phyloP scores from a whole-genome alignment of 2,888 invertebrate genomes.

The Camponotus fellah region DNA sequence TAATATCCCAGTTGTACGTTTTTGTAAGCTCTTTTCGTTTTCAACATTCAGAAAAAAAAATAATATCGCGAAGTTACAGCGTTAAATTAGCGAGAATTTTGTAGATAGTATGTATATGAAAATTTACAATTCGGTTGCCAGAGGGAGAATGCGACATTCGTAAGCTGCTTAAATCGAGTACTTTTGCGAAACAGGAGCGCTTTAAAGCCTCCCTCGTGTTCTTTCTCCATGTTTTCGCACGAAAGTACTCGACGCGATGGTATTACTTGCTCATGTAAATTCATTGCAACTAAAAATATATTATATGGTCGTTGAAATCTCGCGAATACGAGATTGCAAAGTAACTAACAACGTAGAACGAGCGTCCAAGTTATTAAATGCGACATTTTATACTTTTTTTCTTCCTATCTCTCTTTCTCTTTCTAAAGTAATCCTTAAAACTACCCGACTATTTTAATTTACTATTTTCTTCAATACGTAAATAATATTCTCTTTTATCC shows the following conservation, averaged over 20 bases:
- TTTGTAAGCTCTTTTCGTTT: neutral
- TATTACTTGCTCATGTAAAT: slow-evolving; percentile 59
- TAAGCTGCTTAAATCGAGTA: slow-evolving; percentile 75
- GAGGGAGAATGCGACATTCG: slow-evolving; percentile 42
- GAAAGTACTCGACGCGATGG: slow-evolving; percentile 12
- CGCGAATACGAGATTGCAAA: slow-evolving; percentile 3
- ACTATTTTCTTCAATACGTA: neutral
- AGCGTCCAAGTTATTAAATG: neutral
- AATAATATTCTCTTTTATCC: neutral
- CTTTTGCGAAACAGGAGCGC: slow-evolving; percentile 68
- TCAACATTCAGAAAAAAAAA: neutral
- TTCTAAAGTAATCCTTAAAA: neutral
- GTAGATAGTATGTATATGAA: slow-evolving; percentile 52
- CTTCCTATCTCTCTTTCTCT: neutral
- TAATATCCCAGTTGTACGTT: neutral
- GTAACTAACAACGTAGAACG: neutral
- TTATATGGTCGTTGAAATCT: slow-evolving; percentile 33
- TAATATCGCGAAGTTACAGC: neutral
- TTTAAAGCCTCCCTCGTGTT: slow-evolving; percentile 52
- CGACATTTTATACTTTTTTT: neutral
- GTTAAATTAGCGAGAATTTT: neutral
- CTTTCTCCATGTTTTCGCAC: slow-evolving; percentile 68
- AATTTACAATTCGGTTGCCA: slow-evolving; percentile 61
- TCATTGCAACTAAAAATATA: slow-evolving; percentile 47
- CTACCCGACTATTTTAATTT: neutral